Base-by-base conservation (phyloP, 2,888 invertebrate species). In the Julus scanicus region DNA sequence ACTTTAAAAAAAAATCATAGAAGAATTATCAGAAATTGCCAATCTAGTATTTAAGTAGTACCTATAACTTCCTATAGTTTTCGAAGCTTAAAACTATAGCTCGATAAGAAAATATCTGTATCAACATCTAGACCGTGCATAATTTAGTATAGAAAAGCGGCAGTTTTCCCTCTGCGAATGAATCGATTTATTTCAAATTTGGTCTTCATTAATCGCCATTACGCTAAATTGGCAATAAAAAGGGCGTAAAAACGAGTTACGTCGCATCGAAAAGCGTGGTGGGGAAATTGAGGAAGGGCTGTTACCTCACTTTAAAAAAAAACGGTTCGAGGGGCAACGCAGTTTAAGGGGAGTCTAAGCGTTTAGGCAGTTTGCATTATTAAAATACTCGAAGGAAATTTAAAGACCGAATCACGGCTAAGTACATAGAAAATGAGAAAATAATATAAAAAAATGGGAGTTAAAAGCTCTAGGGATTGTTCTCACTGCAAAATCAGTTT, bases 161-260 rank as follows among this genome's bases (percentile, higher is more conserved):
- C n/a, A 17, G 17, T 63, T 63, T 63, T 63, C n/a, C n/a, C 57
- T 63, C 57, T n/a, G 15, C n/a, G 57, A 17, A 63, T 63, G n/a
- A 63, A 63, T 63, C 57, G 57, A 63, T 63, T 63, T n/a, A n/a
- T n/a, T 63, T 63, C 57, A 63, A 63, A 63, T 63, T 63, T 63
- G 57, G 57, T 17, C 57, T 63, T 63, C 57, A 63, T 63, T 63
- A 63, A 63, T 63, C 57, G 57, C 57, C 57, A 63, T 63, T 63
- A 63, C 17, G 17, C n/a, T 63, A 63, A 63, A 63, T 63, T n/a
- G 57, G 57, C n/a, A n/a, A 63, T 63, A 63, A 63, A 63, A 63
- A 63, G n/a, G 57, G n/a, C 57, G n/a, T 63, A 63, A 63, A 63
- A 63, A 63, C 57, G 57, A 63, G 57, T 63, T 63, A 63, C 57